Conservation (phyloP, 2,113 vertebrate species). For the Sminthopsis crassicaudata region DNA sequence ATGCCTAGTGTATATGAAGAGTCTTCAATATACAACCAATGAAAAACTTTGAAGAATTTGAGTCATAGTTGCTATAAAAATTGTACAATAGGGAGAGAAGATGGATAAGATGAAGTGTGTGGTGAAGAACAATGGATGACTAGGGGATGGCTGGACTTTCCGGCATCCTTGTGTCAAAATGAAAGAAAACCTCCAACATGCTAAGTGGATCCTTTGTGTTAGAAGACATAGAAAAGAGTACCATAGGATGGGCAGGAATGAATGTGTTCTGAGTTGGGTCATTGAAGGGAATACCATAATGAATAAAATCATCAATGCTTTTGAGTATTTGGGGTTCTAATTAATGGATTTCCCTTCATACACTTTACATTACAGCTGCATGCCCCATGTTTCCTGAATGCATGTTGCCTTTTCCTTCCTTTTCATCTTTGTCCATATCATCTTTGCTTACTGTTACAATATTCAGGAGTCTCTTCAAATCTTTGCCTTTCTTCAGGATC, state of each 20-base stretch:
- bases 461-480: background rate
- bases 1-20: background rate
- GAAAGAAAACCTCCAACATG: no score
- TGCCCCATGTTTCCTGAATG: background rate
- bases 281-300: background rate
- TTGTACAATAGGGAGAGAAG: no score
- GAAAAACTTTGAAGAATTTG: background rate
- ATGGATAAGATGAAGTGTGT: no score
- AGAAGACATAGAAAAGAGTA: no score
- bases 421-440: background rate
- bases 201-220: no score
- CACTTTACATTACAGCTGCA: background rate
- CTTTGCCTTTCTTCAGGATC: background rate
- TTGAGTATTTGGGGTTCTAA: background rate
- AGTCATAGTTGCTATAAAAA: background rate
- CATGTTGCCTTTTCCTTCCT: background rate
- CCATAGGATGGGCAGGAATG: no score
- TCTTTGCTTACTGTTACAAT: background rate
- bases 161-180: no score
- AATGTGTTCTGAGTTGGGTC: no score
- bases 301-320: background rate
- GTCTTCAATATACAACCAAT: background rate
- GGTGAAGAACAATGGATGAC: no score
- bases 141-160: no score
- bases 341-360: background rate